These are phyloP conservation scores for Nomada fabriciana DNA, from an alignment of 2,888 invertebrate species.

Conservation along the genomic window DNA sequence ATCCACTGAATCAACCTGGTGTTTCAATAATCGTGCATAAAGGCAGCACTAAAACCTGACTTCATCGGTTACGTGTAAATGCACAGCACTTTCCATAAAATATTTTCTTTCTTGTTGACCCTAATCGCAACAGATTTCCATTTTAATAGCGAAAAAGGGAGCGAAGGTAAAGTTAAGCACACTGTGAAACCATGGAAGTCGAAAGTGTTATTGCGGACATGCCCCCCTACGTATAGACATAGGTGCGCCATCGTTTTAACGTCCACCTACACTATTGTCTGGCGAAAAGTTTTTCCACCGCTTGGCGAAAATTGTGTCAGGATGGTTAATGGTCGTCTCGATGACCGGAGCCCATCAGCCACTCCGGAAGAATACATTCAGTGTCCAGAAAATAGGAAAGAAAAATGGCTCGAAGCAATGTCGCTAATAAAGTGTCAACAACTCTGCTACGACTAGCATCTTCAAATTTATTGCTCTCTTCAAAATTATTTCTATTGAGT, in stretches of 20 bases:
- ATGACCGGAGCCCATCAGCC: slow-evolving; percentile 59
- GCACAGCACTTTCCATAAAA: too few species aligned
- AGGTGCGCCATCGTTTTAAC: slow-evolving; percentile 23
- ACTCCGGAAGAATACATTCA: slow-evolving; percentile 51
- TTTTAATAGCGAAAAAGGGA: not conserved
- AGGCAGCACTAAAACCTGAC: too few species aligned
- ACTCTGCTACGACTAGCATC: not conserved
- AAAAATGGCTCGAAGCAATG: slow-evolving; percentile 41
- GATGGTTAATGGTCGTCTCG: slow-evolving; percentile 67
- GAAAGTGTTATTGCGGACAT: not conserved
- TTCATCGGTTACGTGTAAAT: too few species aligned
- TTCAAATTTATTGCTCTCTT: not conserved
- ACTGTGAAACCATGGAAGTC: not conserved
- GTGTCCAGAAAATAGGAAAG: slow-evolving; percentile 43
- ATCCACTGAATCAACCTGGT: too few species aligned
- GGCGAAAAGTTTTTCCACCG: slow-evolving; percentile 73
- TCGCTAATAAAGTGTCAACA: slow-evolving; percentile 31
- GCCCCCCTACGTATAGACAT: not conserved
- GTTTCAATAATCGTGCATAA: too few species aligned
- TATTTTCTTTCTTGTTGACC: too few species aligned
- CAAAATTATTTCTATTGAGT: not conserved
- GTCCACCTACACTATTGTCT: slow-evolving; percentile 13
- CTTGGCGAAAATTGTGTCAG: slow-evolving; percentile 72
- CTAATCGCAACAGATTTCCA: too few species aligned
- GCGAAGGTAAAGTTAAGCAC: not conserved